A percentile compares a stretch with the other conserved stretches of the same genome.
phyloP scores from a whole-genome alignment of 2,113 vertebrate species.

The Alouatta palliata region DNA sequence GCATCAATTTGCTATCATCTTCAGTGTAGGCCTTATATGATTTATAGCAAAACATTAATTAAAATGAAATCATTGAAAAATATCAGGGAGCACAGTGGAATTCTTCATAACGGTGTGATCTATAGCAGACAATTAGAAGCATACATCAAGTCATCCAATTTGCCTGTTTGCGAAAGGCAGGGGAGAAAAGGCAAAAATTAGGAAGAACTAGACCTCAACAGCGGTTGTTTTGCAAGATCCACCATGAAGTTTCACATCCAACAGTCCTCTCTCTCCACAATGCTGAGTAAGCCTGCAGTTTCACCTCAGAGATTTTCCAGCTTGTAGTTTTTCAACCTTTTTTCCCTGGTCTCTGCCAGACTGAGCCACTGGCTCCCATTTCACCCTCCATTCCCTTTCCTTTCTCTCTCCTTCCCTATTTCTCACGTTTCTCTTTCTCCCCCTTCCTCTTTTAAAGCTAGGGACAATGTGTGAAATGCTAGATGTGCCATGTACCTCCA shows the following conservation, averaged over 20 bases:
- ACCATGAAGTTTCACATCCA: not conserved
- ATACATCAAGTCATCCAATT: conserved; percentile 13
- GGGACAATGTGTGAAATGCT: conserved; percentile 50
- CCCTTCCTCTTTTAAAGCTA: not conserved
- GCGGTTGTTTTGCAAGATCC: not conserved
- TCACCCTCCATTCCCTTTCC: not conserved
- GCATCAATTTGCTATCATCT: conserved; percentile 52
- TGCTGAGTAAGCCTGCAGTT: conserved; percentile 36
- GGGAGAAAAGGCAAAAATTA: not conserved
- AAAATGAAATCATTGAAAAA: conserved; percentile 73
- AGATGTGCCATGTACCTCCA: not conserved
- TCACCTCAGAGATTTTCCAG: not conserved
- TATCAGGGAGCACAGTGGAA: conserved; percentile 55
- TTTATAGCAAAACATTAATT: conserved; percentile 72
- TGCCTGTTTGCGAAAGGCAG: not conserved
- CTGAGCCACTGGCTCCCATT: not conserved
- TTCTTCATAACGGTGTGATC: conserved; percentile 62
- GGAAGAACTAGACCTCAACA: not conserved
- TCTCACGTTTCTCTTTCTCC: not conserved
- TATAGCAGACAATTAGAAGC: conserved; percentile 36
- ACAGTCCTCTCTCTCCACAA: not conserved
- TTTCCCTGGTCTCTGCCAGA: not conserved
- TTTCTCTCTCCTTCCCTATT: not conserved
- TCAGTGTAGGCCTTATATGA: conserved; percentile 29
- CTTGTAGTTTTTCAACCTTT: not conserved